phyloP scores from a whole-genome alignment of 2,113 vertebrate genomes.

The Festucalex cinctus region DNA sequence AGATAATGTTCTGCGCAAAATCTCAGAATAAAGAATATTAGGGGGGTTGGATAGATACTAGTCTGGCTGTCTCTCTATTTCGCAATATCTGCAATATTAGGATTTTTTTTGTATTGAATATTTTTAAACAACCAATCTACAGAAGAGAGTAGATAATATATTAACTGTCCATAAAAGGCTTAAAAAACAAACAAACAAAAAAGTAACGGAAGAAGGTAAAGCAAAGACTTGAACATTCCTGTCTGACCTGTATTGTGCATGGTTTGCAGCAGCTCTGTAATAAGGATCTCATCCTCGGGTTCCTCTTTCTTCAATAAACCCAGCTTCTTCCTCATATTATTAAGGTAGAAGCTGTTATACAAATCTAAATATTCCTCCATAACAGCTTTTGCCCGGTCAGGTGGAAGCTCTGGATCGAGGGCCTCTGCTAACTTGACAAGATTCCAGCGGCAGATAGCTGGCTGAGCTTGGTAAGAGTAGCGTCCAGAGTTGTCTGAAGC shows the following conservation, averaged over 20 bases:
- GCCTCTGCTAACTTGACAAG: constrained; percentile 88
- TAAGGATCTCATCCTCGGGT: constrained; percentile 80
- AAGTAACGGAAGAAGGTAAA: background rate
- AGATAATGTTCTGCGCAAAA: too few species aligned
- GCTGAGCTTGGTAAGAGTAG: constrained; percentile 90
- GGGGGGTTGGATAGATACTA: too few species aligned
- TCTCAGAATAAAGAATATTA: too few species aligned
- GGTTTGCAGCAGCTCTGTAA: constrained; percentile 84
- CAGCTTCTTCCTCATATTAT: constrained; percentile 91
- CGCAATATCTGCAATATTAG: too few species aligned
- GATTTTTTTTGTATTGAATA: too few species aligned
- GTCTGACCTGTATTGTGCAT: constrained; percentile 87
- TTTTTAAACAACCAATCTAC: too few species aligned
- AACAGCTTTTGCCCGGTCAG: constrained; percentile 70
- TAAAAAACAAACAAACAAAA: too few species aligned
- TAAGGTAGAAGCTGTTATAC: constrained; percentile 82
- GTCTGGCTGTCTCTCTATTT: too few species aligned
- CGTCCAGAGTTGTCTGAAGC: constrained; percentile 87
- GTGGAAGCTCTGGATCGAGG: constrained; percentile 84
- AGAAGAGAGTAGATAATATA: too few species aligned
- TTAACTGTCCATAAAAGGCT: too few species aligned
- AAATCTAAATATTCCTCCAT: constrained; percentile 81
- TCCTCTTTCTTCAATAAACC: constrained; percentile 79
- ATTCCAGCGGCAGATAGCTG: constrained; percentile 92
- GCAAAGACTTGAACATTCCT: constrained; percentile 1